Base-by-base conservation (phyloP, 2,888 invertebrate genomes). In the Camptogramma bilineatum region DNA sequence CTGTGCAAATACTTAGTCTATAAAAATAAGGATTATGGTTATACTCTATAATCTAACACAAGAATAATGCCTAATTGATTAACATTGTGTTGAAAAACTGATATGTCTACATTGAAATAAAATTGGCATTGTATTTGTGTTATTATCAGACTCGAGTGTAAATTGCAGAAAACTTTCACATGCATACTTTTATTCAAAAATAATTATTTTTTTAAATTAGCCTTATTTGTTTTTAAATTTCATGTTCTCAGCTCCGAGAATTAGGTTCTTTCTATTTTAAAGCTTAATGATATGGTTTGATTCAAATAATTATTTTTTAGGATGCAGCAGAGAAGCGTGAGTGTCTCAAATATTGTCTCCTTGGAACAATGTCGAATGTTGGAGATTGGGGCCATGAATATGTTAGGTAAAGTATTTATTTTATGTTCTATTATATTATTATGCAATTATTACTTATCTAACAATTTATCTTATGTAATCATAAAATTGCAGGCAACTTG, bases 371-470 rank as follows among this genome's bases (percentile, higher is more conserved):
- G 88, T 96, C 96, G 71, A 96, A 97, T 82, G 97, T 99, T 71
- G 98, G 98, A 5, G 98, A 98, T 79, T 99, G 99, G 99, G 99
- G 99, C 0, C 99, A 99, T 92, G 99, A 99, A 93, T 99, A 99
- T 94, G 98, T 99, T 58, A 95, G 96, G 96, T 96, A 83, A 74
- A 68, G 42, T 52, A 60, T 34, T 31, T 8, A 53, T 54, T 54
- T 44, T 52, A 1, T 28, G 4, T 28, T 28, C 0, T 28, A 28
- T 13, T 39, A 13, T 39, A 10, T 2, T 39, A 10, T 13, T 13
- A 13, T 39, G 34, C 13, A 39, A 13, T 3, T 17, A 44, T 17
- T 16, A 0, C 10, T 54, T 55, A 47, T 56, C 39, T 24, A 4
- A 53, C 1, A 34, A 44, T 19, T 39, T 39, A 34, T 52, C 5